Percentiles rank a stretch among this genome's conserved stretches.
phyloP scores from a whole-genome alignment of 2,113 vertebrate species.

The Silurus glanis region DNA sequence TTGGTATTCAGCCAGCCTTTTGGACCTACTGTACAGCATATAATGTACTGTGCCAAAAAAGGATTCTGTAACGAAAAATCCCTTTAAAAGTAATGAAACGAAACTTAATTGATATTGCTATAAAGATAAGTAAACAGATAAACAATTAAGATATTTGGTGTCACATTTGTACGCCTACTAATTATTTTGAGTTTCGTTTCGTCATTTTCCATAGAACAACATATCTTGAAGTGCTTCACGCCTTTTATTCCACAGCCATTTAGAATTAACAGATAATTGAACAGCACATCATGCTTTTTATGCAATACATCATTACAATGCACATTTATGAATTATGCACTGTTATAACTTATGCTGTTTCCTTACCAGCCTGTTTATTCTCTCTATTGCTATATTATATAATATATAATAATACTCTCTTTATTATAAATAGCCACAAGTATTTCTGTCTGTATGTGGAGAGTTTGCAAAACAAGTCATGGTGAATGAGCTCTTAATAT shows the following conservation, averaged over 20 bases:
- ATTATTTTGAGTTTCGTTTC: background rate
- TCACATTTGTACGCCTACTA: background rate
- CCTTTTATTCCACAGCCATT: background rate
- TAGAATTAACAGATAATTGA: background rate
- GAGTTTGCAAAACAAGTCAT: background rate
- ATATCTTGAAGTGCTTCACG: background rate
- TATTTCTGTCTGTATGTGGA: background rate
- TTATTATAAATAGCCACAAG: background rate
- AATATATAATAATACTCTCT: background rate
- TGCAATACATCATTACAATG: background rate
- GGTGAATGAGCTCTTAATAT: background rate
- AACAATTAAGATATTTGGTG: background rate
- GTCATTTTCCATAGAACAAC: background rate
- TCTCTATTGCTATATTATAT: background rate
- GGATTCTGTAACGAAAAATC: background rate
- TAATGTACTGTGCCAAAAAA: background rate
- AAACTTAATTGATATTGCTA: background rate
- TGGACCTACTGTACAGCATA: background rate
- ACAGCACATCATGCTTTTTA: background rate
- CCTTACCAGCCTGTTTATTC: background rate
- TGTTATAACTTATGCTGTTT: background rate
- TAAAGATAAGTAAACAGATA: background rate
- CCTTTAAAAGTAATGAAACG: background rate
- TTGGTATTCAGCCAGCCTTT: no score
- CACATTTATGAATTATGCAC: background rate